phyloP scores from a whole-genome alignment of 2,113 vertebrate species.

The Malaclemys terrapin region DNA sequence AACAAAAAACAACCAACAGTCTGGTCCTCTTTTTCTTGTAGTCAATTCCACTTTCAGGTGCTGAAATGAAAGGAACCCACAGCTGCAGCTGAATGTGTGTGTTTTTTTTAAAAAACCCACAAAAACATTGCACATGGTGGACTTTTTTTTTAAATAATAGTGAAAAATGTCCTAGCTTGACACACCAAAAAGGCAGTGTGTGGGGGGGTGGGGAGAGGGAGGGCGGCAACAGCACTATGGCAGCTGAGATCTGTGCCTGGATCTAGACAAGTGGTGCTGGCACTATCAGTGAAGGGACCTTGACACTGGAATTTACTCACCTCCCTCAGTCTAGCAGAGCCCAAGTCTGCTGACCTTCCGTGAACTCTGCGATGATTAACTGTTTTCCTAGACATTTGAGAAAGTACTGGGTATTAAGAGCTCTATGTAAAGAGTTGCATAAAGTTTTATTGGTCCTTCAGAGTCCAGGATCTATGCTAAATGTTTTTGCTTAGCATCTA shows the following conservation, averaged over 20 bases:
- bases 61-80: neutral
- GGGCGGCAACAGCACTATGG: neutral
- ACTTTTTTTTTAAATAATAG: neutral
- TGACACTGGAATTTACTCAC: neutral
- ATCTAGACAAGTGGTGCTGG: neutral
- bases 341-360: neutral
- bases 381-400: neutral
- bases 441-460: neutral
- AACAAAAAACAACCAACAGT: neutral
- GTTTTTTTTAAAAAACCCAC: neutral
- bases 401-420: neutral
- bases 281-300: neutral
- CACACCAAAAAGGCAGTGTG: neutral
- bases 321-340: neutral
- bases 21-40: neutral
- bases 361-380: neutral
- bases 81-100: neutral
- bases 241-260: neutral
- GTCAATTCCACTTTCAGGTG: neutral
- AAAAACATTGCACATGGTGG: accelerated
- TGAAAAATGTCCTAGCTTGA: neutral
- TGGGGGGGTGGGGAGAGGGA: neutral
- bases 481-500: accelerated
- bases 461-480: accelerated
- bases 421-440: neutral